Evolutionary conservation across 2,888 invertebrate species (phyloP).

Genomic region (Heterodera filipjevi): DNA sequence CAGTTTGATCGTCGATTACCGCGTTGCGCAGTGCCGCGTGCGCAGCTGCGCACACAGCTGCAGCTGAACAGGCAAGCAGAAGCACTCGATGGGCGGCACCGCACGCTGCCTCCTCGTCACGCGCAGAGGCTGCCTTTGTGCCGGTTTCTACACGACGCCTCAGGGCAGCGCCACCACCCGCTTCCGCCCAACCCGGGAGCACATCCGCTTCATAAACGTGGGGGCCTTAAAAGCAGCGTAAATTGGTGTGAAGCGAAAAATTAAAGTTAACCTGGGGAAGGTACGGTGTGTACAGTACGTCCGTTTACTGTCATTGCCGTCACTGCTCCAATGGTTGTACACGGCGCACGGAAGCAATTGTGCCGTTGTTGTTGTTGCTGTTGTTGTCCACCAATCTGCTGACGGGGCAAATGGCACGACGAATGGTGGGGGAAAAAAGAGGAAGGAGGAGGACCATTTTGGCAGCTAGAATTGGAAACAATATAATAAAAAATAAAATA

Average conservation of each 20-base stretch:
- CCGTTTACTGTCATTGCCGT: neutral
- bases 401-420: neutral
- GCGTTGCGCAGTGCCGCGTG: neutral
- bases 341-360: neutral
- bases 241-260: neutral
- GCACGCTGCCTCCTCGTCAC: neutral
- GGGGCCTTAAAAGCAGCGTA: neutral
- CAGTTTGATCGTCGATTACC: neutral
- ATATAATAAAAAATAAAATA: neutral
- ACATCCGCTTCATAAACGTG: neutral
- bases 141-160: neutral
- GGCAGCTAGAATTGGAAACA: neutral
- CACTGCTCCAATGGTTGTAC: no score
- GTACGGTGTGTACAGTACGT: neutral
- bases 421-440: no score
- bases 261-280: neutral
- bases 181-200: neutral
- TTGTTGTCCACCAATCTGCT: neutral
- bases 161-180: neutral
- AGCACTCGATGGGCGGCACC: neutral
- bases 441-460: neutral
- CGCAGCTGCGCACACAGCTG: neutral
- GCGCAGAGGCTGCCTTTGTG: neutral
- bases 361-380: neutral
- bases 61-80: neutral